Percentiles rank a stretch among this genome's conserved stretches.
These are phyloP conservation scores for Triplophysa yarkandensis DNA, from an alignment of 2,797 vertebrate genomes.

Conservation along the genomic window DNA sequence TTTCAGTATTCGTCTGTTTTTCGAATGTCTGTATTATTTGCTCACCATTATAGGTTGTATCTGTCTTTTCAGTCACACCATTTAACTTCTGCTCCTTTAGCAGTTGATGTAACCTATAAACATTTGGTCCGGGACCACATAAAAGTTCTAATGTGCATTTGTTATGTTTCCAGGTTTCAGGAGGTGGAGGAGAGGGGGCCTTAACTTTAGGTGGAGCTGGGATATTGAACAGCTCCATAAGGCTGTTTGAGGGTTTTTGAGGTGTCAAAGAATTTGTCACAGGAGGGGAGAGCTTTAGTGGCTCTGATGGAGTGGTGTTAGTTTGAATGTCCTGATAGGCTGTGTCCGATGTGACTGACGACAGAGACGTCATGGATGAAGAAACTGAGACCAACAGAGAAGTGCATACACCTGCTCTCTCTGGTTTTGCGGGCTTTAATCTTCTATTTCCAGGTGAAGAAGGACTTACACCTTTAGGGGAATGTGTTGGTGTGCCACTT, in stretches of 20 bases:
- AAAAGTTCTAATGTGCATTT: constrained; percentile 73
- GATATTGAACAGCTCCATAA: constrained; percentile 78
- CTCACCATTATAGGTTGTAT: constrained; percentile 46
- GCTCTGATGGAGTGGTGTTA: constrained; percentile 52
- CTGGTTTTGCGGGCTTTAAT: constrained; percentile 83
- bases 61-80: constrained; percentile 52
- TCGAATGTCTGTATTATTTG: constrained; percentile 6
- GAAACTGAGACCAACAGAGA: constrained; percentile 82
- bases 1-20: constrained; percentile 23
- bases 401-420: constrained; percentile 76
- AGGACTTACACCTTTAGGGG: constrained; percentile 78
- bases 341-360: constrained; percentile 81
- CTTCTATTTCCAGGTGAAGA: constrained; percentile 79
- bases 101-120: constrained; percentile 53
- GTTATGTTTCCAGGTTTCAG: constrained; percentile 78
- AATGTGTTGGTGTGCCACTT: constrained; percentile 91
- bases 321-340: constrained; percentile 65
- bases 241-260: constrained; percentile 43
- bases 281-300: constrained; percentile 44
- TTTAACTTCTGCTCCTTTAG: constrained; percentile 54
- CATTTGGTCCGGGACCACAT: constrained; percentile 64
- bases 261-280: constrained; percentile 42
- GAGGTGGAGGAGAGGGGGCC: constrained; percentile 88
- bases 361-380: constrained; percentile 86
- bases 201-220: constrained; percentile 90